A percentile compares a stretch with the other conserved stretches of the same genome.
These are phyloP conservation scores for Camponotus vicinus DNA, from an alignment of 1,140 invertebrate species.

Conservation along the genomic window DNA sequence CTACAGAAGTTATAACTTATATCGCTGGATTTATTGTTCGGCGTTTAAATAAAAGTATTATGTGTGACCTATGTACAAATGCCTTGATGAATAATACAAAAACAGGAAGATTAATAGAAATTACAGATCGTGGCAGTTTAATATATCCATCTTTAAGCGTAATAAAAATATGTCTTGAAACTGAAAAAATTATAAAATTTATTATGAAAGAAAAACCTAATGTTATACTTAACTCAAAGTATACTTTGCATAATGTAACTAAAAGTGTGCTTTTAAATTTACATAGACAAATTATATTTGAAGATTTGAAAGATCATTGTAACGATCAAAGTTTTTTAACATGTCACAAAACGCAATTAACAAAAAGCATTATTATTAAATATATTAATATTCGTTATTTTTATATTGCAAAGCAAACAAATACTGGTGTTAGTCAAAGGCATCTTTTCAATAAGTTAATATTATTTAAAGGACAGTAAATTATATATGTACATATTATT, in stretches of 20 bases:
- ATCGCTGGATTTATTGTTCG: conserved; percentile 10
- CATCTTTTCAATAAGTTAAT: too few relatives aligned
- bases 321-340: conserved; percentile 12
- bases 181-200: conserved; percentile 11
- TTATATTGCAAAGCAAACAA: conserved; percentile 10
- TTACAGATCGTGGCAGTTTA: conserved; percentile 14
- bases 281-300: background rate
- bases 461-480: too few relatives aligned
- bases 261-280: conserved; percentile 11
- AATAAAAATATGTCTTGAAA: conserved; percentile 16
- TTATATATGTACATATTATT: too few relatives aligned
- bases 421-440: too few relatives aligned
- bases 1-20: background rate
- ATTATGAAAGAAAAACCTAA: background rate
- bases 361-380: conserved; percentile 1
- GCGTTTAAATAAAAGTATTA: background rate
- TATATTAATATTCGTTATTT: conserved; percentile 5
- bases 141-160: background rate
- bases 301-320: background rate
- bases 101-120: background rate
- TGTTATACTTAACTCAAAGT: background rate
- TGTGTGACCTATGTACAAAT: background rate
- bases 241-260: background rate
- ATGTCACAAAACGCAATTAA: background rate
- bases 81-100: background rate